Percentiles rank a stretch among this genome's conserved stretches.
Conservation (phyloP, 1,140 invertebrate species). For the Andrena cerasifolii region DNA sequence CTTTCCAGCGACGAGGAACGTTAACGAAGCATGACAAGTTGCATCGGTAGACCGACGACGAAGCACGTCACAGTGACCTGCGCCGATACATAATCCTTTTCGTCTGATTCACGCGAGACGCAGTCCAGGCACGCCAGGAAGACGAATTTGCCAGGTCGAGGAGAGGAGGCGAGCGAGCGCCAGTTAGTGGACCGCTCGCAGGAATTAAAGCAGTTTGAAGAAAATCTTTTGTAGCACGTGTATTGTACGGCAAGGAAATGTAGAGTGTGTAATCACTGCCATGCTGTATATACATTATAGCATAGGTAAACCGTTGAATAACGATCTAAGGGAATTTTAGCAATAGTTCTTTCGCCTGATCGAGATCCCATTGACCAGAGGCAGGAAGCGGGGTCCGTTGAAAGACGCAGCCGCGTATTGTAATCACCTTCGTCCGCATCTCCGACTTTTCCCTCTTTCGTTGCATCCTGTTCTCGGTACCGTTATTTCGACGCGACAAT, state of each 20-base stretch:
- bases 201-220: slow-evolving; percentile 7
- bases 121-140: background rate
- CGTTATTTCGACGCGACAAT: background rate
- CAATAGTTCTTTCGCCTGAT: slow-evolving; percentile 49
- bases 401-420: background rate
- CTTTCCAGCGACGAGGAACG: slow-evolving; percentile 12
- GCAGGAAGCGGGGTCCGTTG: background rate
- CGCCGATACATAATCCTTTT: slow-evolving; percentile 8
- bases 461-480: background rate
- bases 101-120: background rate
- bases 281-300: slow-evolving; percentile 77
- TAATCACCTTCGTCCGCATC: background rate
- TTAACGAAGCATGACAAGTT: slow-evolving; percentile 22
- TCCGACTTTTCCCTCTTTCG: background rate
- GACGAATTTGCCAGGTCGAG: background rate
- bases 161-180: background rate
- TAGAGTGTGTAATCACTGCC: slow-evolving; percentile 78
- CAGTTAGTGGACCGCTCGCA: background rate
- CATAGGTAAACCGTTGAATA: slow-evolving; percentile 63
- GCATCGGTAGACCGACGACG: background rate
- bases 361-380: slow-evolving; percentile 33
- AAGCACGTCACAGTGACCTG: background rate
- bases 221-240: slow-evolving; percentile 34
- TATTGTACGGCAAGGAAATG: slow-evolving; percentile 55
- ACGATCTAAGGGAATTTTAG: slow-evolving; percentile 40